Conservation (phyloP, 2,113 vertebrate species). For the Corythornis vintsioides region DNA sequence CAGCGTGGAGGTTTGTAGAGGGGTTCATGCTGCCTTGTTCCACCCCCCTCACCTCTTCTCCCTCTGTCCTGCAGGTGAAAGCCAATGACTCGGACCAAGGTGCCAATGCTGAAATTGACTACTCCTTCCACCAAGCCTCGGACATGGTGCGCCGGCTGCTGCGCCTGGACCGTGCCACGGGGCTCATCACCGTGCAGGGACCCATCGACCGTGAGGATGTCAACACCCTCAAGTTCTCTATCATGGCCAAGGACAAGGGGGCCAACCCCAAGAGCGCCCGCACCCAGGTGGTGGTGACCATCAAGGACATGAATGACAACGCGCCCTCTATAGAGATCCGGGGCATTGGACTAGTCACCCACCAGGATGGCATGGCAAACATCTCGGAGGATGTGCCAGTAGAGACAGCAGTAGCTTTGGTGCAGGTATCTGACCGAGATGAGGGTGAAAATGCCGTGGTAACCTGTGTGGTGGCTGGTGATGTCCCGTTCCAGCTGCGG, state of each 20-base stretch:
- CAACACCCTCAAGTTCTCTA: conserved; percentile 87
- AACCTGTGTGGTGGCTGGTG: conserved; percentile 93
- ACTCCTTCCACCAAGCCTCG: conserved; percentile 88
- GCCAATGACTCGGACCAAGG: conserved; percentile 94
- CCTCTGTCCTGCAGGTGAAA: conserved; percentile 80
- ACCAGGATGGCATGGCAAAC: conserved; percentile 92
- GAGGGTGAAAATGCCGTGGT: conserved; percentile 95
- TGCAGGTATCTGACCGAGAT: conserved; percentile 94
- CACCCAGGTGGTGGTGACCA: conserved; percentile 84
- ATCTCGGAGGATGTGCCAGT: conserved; percentile 95
- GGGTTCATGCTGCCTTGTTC: rapidly evolving
- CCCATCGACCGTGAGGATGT: conserved; percentile 92
- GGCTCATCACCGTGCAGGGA: conserved; percentile 92
- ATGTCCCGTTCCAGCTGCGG: conserved; percentile 92
- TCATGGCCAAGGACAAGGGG: conserved; percentile 91
- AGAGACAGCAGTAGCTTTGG: conserved; percentile 92
- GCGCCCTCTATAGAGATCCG: conserved; percentile 92
- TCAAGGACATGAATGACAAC: conserved; percentile 95
- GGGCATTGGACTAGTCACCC: conserved; percentile 92
- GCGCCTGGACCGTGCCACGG: conserved; percentile 87
- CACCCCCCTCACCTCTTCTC: not conserved
- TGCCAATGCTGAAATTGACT: conserved; percentile 90
- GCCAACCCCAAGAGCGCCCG: conserved; percentile 90
- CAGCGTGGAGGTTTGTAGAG: rapidly evolving
- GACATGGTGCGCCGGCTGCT: conserved; percentile 88